Evolutionary conservation across 2,797 vertebrate genomes (phyloP).

Genomic region (Heteromormyrus szaboi): DNA sequence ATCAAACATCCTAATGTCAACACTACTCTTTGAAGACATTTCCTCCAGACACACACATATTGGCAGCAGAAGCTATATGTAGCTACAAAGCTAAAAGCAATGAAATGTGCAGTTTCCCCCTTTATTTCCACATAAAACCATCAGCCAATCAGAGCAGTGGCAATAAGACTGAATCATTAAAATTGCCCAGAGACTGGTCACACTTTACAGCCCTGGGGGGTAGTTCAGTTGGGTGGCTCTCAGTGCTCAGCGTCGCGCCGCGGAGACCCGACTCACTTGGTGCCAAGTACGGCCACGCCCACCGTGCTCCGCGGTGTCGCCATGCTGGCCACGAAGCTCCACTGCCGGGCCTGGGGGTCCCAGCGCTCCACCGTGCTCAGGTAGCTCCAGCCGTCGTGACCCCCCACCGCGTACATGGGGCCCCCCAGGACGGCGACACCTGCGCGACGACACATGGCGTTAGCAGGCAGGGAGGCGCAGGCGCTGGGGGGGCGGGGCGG

Average conservation of each 20-base stretch:
- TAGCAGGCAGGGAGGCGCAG: background rate
- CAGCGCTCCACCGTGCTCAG: constrained; percentile 92
- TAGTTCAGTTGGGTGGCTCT: background rate
- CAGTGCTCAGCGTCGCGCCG: background rate
- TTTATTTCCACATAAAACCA: background rate
- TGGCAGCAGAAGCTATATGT: background rate
- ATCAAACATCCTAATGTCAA: background rate
- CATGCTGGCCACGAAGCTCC: constrained; percentile 98
- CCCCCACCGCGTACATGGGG: constrained; percentile 95
- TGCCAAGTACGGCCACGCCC: constrained; percentile 87
- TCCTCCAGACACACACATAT: background rate
- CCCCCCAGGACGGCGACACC: constrained; percentile 92
- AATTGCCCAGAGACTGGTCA: background rate
- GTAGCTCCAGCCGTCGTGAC: constrained; percentile 97
- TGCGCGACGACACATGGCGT: constrained; percentile 36
- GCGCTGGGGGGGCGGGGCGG: background rate
- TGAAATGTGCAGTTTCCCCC: background rate
- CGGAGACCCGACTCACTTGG: constrained; percentile 72
- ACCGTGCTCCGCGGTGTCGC: constrained; percentile 93
- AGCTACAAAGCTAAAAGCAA: background rate
- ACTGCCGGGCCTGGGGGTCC: constrained; percentile 93
- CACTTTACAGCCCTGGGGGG: background rate
- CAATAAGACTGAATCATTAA: background rate
- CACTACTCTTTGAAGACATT: background rate
- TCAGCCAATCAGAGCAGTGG: background rate